Base-by-base conservation (phyloP, 2,113 vertebrate species). In the Cyphomyrus plagiostoma region DNA sequence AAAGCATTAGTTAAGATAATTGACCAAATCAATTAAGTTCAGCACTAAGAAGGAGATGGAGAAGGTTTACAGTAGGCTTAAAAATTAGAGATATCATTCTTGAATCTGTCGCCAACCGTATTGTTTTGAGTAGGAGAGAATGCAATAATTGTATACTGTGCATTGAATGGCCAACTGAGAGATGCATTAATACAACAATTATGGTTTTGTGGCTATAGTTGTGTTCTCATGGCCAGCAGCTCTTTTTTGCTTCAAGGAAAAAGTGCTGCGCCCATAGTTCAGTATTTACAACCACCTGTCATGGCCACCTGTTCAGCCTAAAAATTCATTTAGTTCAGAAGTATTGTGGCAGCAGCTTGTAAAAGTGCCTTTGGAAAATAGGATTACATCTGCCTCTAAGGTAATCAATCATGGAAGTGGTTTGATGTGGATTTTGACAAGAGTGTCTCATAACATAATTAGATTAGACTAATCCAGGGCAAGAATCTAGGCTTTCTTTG, bases 201-300 rank as follows among this genome's bases (percentile, higher is more conserved):
- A 21, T 23, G 82, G 19, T 13, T 48, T 26, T 86, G 45, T 86
- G 74, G 74, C 74, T 39, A 17, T 11, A 42, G 35, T 42, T 80
- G 35, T 80, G 74, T 39, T 70, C 30, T 42, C 1, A 5, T 35
- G 42, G 74, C 15, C 62, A 30, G 3, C 10, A 70, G 62, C 10
- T 70, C 62, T 70, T 70, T 70, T 70, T 26, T 70, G n/a, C 62
- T 70, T 66, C 62, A 26, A 49, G 46, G 46, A 13, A 49, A 45
- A 49, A 49, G 46, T 13, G 42, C 46, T 26, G 45, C 13, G 35
- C 30, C 49, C 10, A n/a, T n/a, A 23, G 42, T 19, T 9, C 30
- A 26, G 45, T 70, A 48, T 88, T 88, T 88, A 88, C 30, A 50
- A n/a, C 86, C 50, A 30, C 86, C 86, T 46, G 86, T 87, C 50